These are phyloP conservation scores for Mycetomoellerius zeteki DNA, from an alignment of 1,140 invertebrate genomes.

Conservation along the genomic window DNA sequence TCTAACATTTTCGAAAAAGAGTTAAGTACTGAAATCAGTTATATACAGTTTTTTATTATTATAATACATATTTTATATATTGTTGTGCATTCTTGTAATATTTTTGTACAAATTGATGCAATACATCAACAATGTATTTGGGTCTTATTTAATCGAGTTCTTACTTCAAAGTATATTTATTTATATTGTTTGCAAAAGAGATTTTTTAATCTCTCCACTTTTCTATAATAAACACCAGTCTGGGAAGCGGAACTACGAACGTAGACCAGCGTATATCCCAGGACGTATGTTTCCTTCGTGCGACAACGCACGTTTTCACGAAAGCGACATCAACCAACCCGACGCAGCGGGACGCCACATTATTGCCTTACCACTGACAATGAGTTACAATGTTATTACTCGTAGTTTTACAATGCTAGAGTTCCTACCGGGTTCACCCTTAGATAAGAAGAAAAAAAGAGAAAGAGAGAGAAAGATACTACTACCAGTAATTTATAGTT, in stretches of 20 bases:
- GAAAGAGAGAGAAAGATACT: background rate
- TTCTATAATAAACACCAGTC: background rate
- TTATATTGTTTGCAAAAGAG: background rate
- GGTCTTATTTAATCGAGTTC: background rate
- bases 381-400: slow-evolving; percentile 76
- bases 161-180: background rate
- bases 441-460: background rate
- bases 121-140: too few relatives aligned
- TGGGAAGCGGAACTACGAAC: slow-evolving; percentile 14
- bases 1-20: too few relatives aligned
- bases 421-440: slow-evolving; percentile 66
- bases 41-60: too few relatives aligned
- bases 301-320: slow-evolving; percentile 64
- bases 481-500: slow-evolving; percentile 53
- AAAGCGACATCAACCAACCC: slow-evolving; percentile 64
- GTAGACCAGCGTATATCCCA: slow-evolving; percentile 3
- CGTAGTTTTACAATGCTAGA: slow-evolving; percentile 68
- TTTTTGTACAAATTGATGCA: too few relatives aligned
- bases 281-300: slow-evolving; percentile 24
- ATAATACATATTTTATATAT: background rate
- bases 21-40: too few relatives aligned
- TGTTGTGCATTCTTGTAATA: too few relatives aligned
- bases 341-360: slow-evolving; percentile 64
- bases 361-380: slow-evolving; percentile 70
- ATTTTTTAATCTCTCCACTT: background rate